A percentile compares a stretch with the other conserved stretches of the same genome.
Evolutionary conservation across 2,888 invertebrate species (phyloP).

Genomic region (Cheiracanthium punctorium): DNA sequence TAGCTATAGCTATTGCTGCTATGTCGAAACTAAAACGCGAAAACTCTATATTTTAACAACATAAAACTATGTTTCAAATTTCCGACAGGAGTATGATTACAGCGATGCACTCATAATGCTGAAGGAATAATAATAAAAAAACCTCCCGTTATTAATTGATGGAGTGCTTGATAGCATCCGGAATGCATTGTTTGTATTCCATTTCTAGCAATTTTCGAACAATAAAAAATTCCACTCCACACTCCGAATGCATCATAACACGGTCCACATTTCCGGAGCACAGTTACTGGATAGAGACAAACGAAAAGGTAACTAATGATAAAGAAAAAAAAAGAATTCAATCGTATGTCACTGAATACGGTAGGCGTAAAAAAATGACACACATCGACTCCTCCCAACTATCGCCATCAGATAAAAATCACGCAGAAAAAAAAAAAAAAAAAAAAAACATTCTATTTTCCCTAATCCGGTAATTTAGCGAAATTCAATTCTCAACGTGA

Average conservation of each 20-base stretch:
- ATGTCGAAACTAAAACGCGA: no score
- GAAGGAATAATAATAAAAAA: no score
- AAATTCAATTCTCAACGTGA: slow-evolving; percentile 43
- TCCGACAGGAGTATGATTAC: no score
- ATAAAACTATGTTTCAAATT: no score
- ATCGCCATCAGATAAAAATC: slow-evolving; percentile 30
- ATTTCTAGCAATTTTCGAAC: not conserved
- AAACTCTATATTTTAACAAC: no score
- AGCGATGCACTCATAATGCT: no score
- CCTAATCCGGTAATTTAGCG: slow-evolving; percentile 51
- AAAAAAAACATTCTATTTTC: slow-evolving; percentile 48
- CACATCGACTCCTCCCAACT: not conserved
- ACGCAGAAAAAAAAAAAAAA: slow-evolving; percentile 24
- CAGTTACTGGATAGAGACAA: not conserved
- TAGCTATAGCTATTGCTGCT: no score
- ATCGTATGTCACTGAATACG: not conserved
- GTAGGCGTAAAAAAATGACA: slow-evolving; percentile 18
- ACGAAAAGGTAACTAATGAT: not conserved
- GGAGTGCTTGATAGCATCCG: not conserved
- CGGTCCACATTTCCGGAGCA: not conserved
- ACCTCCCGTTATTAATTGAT: not conserved
- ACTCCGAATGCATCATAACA: not conserved
- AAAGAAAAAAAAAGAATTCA: slow-evolving; percentile 2
- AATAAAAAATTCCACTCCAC: not conserved
- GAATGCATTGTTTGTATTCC: not conserved